phyloP scores from a whole-genome alignment of 1,140 invertebrate genomes.

The Caenorhabditis elegans region WBcel235 BX284605.5:15040001-15040500 shows the following conservation, averaged over 20 bases:
- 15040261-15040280: neutral
- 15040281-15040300: neutral
- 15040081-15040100: too few relatives aligned
- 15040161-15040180: neutral
- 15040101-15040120: too few relatives aligned
- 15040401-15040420: neutral
- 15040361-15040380: neutral
- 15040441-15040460: neutral
- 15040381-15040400: too few relatives aligned
- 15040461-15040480: neutral
- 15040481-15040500: too few relatives aligned
- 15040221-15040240: neutral
- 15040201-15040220: neutral
- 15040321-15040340: neutral
- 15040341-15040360: neutral
- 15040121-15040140: neutral
- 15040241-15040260: neutral
- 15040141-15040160: neutral
- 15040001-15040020: too few relatives aligned
- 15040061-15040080: too few relatives aligned
- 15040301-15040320: neutral
- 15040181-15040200: neutral
- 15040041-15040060: too few relatives aligned
- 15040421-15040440: neutral
- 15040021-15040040: too few relatives aligned